Base-by-base conservation (phyloP, 1,140 invertebrate species). In the Drosophila sp. region DNA sequence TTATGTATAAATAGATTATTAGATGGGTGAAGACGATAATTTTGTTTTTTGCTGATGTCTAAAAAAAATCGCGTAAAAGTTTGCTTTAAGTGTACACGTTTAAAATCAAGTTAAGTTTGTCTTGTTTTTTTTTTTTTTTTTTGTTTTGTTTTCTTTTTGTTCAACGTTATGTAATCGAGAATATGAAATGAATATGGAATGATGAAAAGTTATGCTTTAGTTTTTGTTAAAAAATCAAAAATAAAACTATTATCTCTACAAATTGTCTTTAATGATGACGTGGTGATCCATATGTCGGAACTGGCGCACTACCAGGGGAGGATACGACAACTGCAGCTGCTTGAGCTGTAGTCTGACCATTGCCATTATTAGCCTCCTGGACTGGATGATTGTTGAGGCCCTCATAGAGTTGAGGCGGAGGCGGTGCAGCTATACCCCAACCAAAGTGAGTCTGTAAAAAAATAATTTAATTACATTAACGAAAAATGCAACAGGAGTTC, bases 101-200 rank as follows among this genome's bases (percentile, higher is more conserved):
- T 84, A 83, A 83, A 83, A 83, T 75, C 50, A 67, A 74, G 38
- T 74, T 67, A 33, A 29, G 32, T 60, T 60, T 32, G 2, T 74
- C n/a, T 41, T 33, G 5, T 60, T 25, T 17, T 30, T 61, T 44
- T 35, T 56, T 29, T 27, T 44, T 33, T 30, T 17, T 3, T 30
- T 5, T 44, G 5, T 44, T 44, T 44, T 7, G 25, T 29, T 11
- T 44, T 27, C 6, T 27, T 47, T 50, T 50, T 8, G 23, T 50
- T 50, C 23, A 25, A 44, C 29, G 27, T 29, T 29, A 47, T 58
- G 38, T 38, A 40, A 27, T 7, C 3, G 56, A n/a, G 17, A 56
- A 17, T 61, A 4, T 33, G 4, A 33, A 58, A 17, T 58, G 56
- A 30, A 30, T 54, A 33, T 44, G 54, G 40, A 27, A 25, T 10